Conservation (phyloP, 2,113 vertebrate genomes). For the Cercocebus atys region DNA sequence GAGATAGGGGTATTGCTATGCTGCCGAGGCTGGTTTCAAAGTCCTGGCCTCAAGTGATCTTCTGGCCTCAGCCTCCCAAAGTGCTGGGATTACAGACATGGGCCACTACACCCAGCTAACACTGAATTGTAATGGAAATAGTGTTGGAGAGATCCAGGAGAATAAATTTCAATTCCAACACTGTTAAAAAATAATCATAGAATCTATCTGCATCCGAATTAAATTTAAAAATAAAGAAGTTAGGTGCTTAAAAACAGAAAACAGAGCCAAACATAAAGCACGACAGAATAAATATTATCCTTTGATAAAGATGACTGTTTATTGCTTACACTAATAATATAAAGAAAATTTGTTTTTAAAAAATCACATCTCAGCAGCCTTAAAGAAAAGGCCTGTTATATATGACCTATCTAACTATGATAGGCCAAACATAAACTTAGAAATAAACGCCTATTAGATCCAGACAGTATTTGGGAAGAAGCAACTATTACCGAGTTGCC, state of each 20-base stretch:
- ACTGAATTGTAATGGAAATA: conserved; percentile 32
- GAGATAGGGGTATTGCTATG: too few relatives aligned
- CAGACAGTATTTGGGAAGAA: neutral
- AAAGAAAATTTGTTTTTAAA: neutral
- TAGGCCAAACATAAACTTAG: neutral
- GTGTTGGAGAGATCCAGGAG: neutral
- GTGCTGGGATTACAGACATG: too few relatives aligned
- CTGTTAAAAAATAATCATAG: neutral
- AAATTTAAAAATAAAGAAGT: neutral
- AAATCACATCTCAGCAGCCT: neutral
- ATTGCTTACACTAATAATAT: neutral
- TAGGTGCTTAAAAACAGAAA: neutral
- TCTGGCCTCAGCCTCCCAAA: too few relatives aligned
- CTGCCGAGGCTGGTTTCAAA: too few relatives aligned
- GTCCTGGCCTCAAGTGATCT: too few relatives aligned
- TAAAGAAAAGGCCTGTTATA: neutral
- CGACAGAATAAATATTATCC: neutral
- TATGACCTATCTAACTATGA: neutral
- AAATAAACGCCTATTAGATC: neutral
- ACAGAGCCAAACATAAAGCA: neutral
- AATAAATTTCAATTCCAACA: neutral
- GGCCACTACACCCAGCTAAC: neutral
- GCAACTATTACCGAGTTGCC: neutral
- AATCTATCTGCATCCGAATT: neutral
- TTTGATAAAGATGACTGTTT: neutral